Evolutionary conservation across 2,113 vertebrate genomes (phyloP), one percentile per base, ranked within the genome.

Genomic region (Galbula dea): DNA sequence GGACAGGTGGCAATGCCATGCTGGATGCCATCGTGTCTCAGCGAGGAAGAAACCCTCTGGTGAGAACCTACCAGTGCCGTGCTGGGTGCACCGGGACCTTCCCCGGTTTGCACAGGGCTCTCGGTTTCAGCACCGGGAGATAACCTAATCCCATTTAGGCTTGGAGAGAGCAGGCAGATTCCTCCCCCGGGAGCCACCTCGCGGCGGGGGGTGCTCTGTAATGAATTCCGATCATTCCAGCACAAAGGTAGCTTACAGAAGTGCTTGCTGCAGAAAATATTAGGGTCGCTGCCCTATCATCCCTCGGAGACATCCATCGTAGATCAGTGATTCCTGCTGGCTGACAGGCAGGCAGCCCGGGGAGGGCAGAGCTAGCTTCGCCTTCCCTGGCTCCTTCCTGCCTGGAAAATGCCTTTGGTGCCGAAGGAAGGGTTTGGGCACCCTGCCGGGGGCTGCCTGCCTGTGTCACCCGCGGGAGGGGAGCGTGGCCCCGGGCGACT

Each of bases 161-260:
- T 88, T 0, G 82, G 82, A 43, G 63, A 73, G 94, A 91, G 87
- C 83, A 7, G 66, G 85, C 51, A 6, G 89, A 93, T 94, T 66
- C 90, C 84, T 95, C 91, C 86, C 89, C 46, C 14, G 94, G 87
- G 96, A 94, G 51, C 78, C 34, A 3, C 59, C 2, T 3, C 29
- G 4, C 51, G 5, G 90, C 45, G 23, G 88, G 93, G 88, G 90
- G 78, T 75, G 92, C 10, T 89, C 82, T 69, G 94, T 93, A 81
- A 93, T 96, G 96, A 91, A 95, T 95, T 95, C 96, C 89, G 26
- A 76, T 94, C 89, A 72, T 95, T 93, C 95, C 89, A 26, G 73
- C 96, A 93, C 88, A 88, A 92, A 95, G 93, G 93, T 61, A 96
- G 83, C 91, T 83, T 76, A 89, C 90, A 74, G 95, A 83, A 89